Base-by-base conservation (phyloP, 2,888 invertebrate genomes). In the Tyria jacobaeae region DNA sequence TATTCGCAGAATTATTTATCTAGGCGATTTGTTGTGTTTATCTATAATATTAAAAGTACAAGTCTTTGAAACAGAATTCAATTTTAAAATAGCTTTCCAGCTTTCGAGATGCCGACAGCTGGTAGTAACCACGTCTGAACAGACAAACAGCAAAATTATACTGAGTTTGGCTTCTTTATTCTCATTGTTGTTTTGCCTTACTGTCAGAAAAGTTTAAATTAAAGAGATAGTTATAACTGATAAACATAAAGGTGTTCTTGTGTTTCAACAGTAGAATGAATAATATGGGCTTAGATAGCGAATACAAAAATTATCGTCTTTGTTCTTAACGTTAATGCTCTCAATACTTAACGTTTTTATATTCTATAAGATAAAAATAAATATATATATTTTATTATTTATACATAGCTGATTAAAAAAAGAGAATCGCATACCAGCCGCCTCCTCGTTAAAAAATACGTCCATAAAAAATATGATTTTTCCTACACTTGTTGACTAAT, bases 211-310 rank as follows among this genome's bases (percentile, higher is more conserved):
- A 74, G 64, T 72, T 74, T 63, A 70, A 70, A 68, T 72, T 66
- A 68, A 70, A 64, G 57, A 66, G 68, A 68, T 72, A 73, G 61
- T 74, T 74, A 68, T 72, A 58, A 48, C 73, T 68, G 74, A 74
- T 75, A 75, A 71, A 69, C 71, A 31, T 60, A 27, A 47, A 61
- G 72, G 64, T 63, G 62, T 68, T 62, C 54, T 71, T 55, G 59
- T 54, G 51, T n/a, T 55, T 24, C 52, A 49, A n/a, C 59, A 44
- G 51, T 49, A 44, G 35, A 55, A 55, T 25, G 51, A 56, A 63
- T 57, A 56, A 56, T 35, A 17, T 44, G 10, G 47, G 21, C 55
- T 15, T 14, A 56, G 66, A 66, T 75, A 68, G 41, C 44, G 53
- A 57, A 60, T 58, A 31, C 39, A 47, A 52, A 52, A 57, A 57